phyloP scores from a whole-genome alignment of 53 echinoderm and acorn worm genomes.

The Hippasteria phrygiana region DNA sequence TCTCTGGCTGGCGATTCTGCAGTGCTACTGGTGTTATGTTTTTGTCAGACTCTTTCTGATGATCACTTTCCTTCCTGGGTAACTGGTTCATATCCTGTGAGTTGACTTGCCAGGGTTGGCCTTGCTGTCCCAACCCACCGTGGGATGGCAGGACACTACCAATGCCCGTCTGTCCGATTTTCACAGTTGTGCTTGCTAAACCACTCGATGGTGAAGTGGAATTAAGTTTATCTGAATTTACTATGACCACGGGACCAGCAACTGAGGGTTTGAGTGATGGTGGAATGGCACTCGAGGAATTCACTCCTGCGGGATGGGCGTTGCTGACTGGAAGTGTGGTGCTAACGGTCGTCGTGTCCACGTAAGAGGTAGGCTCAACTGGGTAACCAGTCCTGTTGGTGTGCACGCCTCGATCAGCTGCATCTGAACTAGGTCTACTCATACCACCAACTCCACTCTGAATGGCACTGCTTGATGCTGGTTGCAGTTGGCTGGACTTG shows the following conservation, averaged over 20 bases:
- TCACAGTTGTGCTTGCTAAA: background rate
- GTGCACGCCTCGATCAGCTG: background rate
- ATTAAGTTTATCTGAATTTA: background rate
- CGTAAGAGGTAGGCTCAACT: background rate
- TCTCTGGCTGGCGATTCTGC: background rate
- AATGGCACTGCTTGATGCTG: background rate
- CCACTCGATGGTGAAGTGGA: background rate
- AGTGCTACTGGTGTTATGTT: background rate
- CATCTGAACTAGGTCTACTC: background rate
- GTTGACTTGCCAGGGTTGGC: background rate
- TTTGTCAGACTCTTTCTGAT: slow-evolving; percentile 20
- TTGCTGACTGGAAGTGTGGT: background rate
- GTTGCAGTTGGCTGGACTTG: background rate
- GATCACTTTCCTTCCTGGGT: slow-evolving; percentile 1
- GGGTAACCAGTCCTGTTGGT: background rate
- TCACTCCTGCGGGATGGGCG: background rate
- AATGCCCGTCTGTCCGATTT: background rate
- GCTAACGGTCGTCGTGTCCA: background rate
- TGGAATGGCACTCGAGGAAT: background rate
- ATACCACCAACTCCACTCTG: background rate
- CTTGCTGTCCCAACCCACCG: background rate
- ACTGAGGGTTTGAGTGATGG: background rate
- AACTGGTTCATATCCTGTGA: background rate
- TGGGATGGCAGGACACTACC: background rate
- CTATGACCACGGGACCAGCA: background rate